These are phyloP conservation scores for Halcyon smyrnensis DNA, from an alignment of 2,797 vertebrate genomes.

Conservation along the genomic window DNA sequence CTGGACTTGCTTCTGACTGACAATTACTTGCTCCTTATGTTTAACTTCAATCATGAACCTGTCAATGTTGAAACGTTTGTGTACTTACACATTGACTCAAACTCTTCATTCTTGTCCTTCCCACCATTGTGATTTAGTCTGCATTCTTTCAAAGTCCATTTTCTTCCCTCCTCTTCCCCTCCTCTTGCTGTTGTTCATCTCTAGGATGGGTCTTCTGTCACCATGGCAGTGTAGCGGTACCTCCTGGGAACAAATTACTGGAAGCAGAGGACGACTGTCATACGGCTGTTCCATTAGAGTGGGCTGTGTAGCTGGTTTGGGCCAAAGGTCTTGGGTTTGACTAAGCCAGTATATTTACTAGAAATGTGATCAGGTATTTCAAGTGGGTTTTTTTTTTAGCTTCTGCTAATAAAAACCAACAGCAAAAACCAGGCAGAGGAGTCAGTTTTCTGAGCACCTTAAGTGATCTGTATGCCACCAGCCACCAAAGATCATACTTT, in stretches of 20 bases:
- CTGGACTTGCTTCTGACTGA: constrained; percentile 44
- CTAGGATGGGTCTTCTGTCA: not conserved
- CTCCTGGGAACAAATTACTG: not conserved
- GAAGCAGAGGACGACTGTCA: not conserved
- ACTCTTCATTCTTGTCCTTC: not conserved
- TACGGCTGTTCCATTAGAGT: not conserved
- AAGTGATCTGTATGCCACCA: constrained; percentile 36
- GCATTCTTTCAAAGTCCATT: not conserved
- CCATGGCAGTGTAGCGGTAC: not conserved
- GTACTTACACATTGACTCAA: not conserved
- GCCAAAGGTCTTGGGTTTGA: not conserved
- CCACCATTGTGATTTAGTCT: not conserved
- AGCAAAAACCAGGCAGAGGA: not conserved
- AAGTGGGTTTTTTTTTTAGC: not conserved
- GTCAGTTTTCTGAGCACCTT: constrained; percentile 2
- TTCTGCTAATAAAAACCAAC: constrained; percentile 32
- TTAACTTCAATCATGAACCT: constrained; percentile 11
- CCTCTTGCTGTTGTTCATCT: not conserved
- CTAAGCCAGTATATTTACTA: not conserved
- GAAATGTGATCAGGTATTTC: not conserved
- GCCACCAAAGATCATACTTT: constrained; percentile 7
- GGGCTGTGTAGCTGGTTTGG: not conserved
- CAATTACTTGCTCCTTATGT: constrained; percentile 21
- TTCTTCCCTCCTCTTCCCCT: not conserved
- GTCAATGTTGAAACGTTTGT: not conserved